These are phyloP conservation scores for Apodemia duryi DNA, from an alignment of 2,888 invertebrate species.

Conservation along the genomic window DNA sequence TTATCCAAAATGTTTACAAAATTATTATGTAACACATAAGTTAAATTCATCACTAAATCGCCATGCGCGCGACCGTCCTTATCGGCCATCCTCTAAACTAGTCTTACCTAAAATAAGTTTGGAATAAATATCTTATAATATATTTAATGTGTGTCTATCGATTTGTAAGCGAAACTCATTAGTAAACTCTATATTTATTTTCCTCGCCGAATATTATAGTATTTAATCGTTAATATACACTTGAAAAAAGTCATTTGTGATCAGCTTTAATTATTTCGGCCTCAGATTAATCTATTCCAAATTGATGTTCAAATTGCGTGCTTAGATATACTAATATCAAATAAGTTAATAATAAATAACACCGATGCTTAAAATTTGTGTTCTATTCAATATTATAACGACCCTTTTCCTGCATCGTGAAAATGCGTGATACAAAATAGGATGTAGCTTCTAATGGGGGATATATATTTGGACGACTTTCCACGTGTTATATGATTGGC, in stretches of 20 bases:
- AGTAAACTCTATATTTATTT: conserved; percentile 38
- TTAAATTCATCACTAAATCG: conserved; percentile 65
- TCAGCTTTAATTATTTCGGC: conserved; percentile 44
- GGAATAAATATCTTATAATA: conserved; percentile 52
- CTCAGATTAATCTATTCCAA: conserved; percentile 42
- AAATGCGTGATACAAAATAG: conserved; percentile 62
- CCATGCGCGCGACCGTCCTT: conserved; percentile 74
- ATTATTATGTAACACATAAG: conserved; percentile 51
- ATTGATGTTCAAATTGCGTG: conserved; percentile 48
- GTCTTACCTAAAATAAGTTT: conserved; percentile 66
- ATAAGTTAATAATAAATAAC: conserved; percentile 63
- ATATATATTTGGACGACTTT: not conserved
- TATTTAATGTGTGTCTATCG: conserved; percentile 47
- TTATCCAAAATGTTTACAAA: conserved; percentile 65
- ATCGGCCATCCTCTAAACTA: conserved; percentile 79
- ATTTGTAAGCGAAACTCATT: conserved; percentile 37
- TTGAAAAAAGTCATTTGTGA: conserved; percentile 41
- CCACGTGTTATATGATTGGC: not conserved
- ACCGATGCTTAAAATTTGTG: conserved; percentile 57
- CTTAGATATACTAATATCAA: conserved; percentile 62
- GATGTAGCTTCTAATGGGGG: conserved; percentile 39
- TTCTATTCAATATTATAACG: conserved; percentile 53
- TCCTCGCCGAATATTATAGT: conserved; percentile 37
- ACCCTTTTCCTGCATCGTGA: conserved; percentile 54
- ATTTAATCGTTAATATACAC: conserved; percentile 28